phyloP scores from a whole-genome alignment of 2,888 invertebrate species.

The Peribatodes rhomboidaria region DNA sequence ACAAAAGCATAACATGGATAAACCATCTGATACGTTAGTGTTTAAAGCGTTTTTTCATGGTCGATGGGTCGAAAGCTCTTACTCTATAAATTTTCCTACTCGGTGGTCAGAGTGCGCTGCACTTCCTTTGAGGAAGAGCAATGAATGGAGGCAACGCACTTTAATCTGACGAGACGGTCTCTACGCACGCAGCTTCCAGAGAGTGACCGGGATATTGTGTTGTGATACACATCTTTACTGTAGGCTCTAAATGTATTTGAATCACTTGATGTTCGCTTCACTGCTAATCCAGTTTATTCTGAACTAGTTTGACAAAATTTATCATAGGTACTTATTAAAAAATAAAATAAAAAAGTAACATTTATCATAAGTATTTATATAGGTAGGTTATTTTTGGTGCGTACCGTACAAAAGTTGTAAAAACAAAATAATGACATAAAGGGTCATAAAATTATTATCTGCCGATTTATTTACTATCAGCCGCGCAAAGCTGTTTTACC shows the following conservation, averaged over 20 bases:
- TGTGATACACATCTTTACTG: not conserved
- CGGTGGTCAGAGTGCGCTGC: conserved; percentile 50
- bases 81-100: not conserved
- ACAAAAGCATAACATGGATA: no score
- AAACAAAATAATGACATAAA: no score
- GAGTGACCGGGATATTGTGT: conserved; percentile 1
- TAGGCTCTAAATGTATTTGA: not conserved
- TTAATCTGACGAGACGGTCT: conserved; percentile 73
- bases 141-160: conserved; percentile 76
- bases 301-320: not conserved
- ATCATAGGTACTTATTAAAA: no score
- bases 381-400: no score
- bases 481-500: no score
- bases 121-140: conserved; percentile 72
- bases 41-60: no score
- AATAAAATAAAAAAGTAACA: no score
- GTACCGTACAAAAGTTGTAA: no score
- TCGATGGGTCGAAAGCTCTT: not conserved
- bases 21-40: no score
- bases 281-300: not conserved
- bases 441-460: no score
- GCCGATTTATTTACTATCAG: no score
- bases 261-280: not conserved
- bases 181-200: conserved; percentile 66
- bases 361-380: no score